Conservation (phyloP, 2,113 vertebrate species). For the Saimiri boliviensis region DNA sequence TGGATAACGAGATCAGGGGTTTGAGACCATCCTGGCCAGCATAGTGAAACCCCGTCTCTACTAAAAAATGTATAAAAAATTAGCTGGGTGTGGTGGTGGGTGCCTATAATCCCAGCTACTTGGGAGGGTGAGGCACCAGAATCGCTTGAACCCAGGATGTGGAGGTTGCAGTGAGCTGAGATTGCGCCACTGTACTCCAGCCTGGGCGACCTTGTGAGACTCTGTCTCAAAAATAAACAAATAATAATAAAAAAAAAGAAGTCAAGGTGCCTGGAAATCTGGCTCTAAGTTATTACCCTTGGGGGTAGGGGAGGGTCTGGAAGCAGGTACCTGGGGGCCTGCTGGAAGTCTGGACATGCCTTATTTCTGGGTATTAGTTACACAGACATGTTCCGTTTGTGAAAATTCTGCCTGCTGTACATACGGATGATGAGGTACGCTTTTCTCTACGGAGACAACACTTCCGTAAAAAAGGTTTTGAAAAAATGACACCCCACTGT, state of each 20-base stretch:
- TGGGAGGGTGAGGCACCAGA: too few species aligned
- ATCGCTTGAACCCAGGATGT: too few species aligned
- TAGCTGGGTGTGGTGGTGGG: too few species aligned
- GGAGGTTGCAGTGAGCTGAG: too few species aligned
- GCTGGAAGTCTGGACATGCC: background rate
- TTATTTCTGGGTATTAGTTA: background rate
- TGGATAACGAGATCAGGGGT: too few species aligned
- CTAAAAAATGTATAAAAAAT: too few species aligned
- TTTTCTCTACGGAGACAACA: background rate
- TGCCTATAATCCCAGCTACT: too few species aligned
- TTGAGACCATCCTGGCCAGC: too few species aligned
- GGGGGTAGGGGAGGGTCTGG: background rate
- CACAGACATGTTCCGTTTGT: background rate
- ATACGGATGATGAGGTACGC: fast-evolving
- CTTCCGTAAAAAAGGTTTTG: background rate
- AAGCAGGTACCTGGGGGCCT: background rate
- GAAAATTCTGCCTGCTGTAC: background rate
- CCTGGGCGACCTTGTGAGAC: too few species aligned
- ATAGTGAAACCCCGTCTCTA: too few species aligned
- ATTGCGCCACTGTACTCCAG: too few species aligned
- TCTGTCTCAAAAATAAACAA: too few species aligned
- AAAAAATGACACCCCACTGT: background rate
- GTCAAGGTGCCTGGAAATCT: background rate
- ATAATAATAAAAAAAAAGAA: background rate
- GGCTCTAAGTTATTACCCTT: fast-evolving